Conservation (phyloP, 1,140 invertebrate species). For the Thereuonema tuberculata region DNA sequence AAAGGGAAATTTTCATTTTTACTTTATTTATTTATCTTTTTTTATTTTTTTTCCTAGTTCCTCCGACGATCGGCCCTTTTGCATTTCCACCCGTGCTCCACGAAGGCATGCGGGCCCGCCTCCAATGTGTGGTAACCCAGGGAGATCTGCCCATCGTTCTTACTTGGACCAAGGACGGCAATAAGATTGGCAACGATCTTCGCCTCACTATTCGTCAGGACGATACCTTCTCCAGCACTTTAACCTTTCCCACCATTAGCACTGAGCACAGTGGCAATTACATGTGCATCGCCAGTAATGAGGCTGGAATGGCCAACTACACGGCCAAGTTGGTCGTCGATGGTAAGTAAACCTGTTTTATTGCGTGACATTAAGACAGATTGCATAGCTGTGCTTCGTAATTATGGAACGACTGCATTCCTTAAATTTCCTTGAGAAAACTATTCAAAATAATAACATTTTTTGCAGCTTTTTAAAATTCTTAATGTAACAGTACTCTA, state of each 20-base stretch:
- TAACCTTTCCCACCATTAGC: conserved; percentile 60
- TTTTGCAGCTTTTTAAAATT: too few relatives aligned
- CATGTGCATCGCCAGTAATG: conserved; percentile 53
- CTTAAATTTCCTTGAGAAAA: too few relatives aligned
- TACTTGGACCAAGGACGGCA: conserved; percentile 58
- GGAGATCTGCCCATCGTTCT: conserved; percentile 61
- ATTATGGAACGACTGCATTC: too few relatives aligned
- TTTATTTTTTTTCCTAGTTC: conserved; percentile 34
- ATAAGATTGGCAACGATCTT: conserved; percentile 38
- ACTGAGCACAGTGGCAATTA: conserved; percentile 63
- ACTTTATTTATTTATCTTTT: background rate
- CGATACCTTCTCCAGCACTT: conserved; percentile 59
- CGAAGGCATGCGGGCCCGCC: conserved; percentile 49
- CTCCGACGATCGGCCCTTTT: conserved; percentile 49
- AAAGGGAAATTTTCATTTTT: too few relatives aligned
- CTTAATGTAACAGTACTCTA: too few relatives aligned
- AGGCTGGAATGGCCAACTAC: conserved; percentile 44
- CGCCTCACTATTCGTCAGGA: conserved; percentile 36
- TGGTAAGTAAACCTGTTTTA: conserved; percentile 22
- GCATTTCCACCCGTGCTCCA: conserved; percentile 39
- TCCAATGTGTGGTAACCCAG: conserved; percentile 61
- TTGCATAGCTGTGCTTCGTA: too few relatives aligned
- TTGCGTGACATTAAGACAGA: too few relatives aligned
- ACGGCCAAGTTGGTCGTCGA: conserved; percentile 37
- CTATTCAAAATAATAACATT: too few relatives aligned